Percentiles rank a stretch among this genome's conserved stretches.
Evolutionary conservation across 1,140 invertebrate genomes (phyloP).

Genomic region (Hyles euphorbiae): DNA sequence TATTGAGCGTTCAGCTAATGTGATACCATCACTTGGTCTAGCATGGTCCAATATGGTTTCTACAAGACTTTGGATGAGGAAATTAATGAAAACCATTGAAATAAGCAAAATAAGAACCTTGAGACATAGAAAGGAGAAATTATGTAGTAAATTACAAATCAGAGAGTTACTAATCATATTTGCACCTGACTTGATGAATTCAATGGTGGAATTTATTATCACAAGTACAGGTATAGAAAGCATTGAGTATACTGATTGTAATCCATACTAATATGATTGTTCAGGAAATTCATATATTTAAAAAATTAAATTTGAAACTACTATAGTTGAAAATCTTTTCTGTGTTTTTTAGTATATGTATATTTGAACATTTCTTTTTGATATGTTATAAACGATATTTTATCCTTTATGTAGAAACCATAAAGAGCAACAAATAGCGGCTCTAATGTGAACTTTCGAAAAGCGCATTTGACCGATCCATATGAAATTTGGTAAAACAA

Average conservation of each 20-base stretch:
- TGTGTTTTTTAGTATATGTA: too few species aligned
- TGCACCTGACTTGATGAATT: slow-evolving; percentile 42
- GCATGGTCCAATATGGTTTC: slow-evolving; percentile 64
- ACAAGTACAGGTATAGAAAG: slow-evolving; percentile 34
- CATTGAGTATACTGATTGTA: neutral
- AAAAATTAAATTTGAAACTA: too few species aligned
- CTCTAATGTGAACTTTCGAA: too few species aligned
- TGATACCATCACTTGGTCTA: slow-evolving; percentile 52
- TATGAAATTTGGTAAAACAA: too few species aligned
- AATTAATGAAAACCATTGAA: slow-evolving; percentile 15
- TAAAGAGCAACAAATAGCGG: too few species aligned
- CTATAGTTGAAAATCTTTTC: too few species aligned
- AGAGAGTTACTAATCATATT: slow-evolving; percentile 44
- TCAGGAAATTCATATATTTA: too few species aligned
- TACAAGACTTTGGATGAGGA: slow-evolving; percentile 44
- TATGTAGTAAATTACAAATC: slow-evolving; percentile 14
- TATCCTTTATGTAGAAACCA: too few species aligned
- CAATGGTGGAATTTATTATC: slow-evolving; percentile 37
- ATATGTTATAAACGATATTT: too few species aligned
- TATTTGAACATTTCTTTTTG: too few species aligned
- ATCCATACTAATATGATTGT: too few species aligned
- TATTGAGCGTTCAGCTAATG: slow-evolving; percentile 36
- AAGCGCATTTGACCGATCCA: too few species aligned
- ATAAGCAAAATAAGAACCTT: neutral
- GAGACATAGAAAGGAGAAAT: neutral